Percentiles rank a stretch among this genome's conserved stretches.
Evolutionary conservation across 2,113 vertebrate genomes (phyloP).

Genomic region (Aspiorhynchus laticeps): DNA sequence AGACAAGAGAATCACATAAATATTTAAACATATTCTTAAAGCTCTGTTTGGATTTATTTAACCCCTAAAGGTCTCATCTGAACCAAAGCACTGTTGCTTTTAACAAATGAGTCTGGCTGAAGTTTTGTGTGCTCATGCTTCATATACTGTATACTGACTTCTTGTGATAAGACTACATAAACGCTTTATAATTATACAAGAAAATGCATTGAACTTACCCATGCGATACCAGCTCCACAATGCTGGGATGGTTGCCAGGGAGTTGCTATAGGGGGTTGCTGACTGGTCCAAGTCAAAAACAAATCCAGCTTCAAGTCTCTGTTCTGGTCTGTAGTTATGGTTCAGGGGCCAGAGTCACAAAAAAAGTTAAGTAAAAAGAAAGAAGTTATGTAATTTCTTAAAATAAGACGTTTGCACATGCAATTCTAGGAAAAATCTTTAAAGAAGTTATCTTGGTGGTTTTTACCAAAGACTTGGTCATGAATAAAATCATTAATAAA

Average conservation of each 20-base stretch:
- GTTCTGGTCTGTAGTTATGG: not conserved
- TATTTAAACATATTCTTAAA: not conserved
- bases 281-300: too few species aligned
- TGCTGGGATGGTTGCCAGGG: not conserved
- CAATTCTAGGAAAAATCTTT: too few species aligned
- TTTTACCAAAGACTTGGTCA: too few species aligned
- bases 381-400: too few species aligned
- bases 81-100: not conserved
- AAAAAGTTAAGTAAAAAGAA: too few species aligned
- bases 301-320: not conserved
- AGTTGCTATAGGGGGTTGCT: too few species aligned
- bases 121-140: not conserved
- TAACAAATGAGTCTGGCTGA: slow-evolving; percentile 3
- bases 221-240: not conserved
- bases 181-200: not conserved
- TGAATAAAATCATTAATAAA: too few species aligned
- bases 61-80: not conserved
- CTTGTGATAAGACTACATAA: not conserved
- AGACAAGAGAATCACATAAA: slow-evolving; percentile 6
- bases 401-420: too few species aligned
- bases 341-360: not conserved
- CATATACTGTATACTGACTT: not conserved
- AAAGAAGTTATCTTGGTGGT: too few species aligned
- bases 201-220: not conserved
- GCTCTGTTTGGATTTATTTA: not conserved